Base-by-base conservation (phyloP, 1,140 invertebrate species). In the Nylanderia fulva region DNA sequence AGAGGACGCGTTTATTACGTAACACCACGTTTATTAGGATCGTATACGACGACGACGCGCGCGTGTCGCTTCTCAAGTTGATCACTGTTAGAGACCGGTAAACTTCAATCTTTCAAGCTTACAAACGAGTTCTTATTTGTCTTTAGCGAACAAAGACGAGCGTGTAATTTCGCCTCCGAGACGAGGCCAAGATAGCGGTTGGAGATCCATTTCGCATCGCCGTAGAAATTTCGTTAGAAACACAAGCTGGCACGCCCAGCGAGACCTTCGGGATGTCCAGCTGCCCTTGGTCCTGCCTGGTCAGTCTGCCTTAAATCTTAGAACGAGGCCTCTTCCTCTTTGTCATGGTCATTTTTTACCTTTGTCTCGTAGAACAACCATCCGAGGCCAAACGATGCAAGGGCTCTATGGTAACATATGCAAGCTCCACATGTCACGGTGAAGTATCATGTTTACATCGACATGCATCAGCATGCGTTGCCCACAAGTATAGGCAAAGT, bases 1-100 rank as follows among this genome's bases (percentile, higher is more conserved):
- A 54, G 66, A 18, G 36, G 66, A 58, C 36, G 66, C 66, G 77
- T 82, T 72, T 82, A 82, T 82, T 72, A 58, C 66, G n/a, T 82
- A 82, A 72, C 52, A 27, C 60, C 24, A 27, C 66, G 52, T 71
- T 82, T 82, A 82, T 82, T 82, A 82, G 52, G 52, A 7, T 82
- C 66, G 66, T 82, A 58, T 11, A 42, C 45, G 48, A 15, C 11
- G 24, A 18, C 8, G 18, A 9, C 15, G 48, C 42, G 63, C 36
- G 52, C 77, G 66, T 80, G 63, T 56, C 75, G 3, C 27, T 13
- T 8, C 2, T 15, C 29, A 15, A 4, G 48, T n/a, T 15, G 64
- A 68, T 80, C 29, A 9, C 18, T 15, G 15, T 11, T 18, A 36
- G 21, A n/a, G 24, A 24, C 48, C 11, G 45, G 36, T 24, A 6